Evolutionary conservation across 2,797 vertebrate species (phyloP).

Genomic region (Sebastiscus albofasciatus): DNA sequence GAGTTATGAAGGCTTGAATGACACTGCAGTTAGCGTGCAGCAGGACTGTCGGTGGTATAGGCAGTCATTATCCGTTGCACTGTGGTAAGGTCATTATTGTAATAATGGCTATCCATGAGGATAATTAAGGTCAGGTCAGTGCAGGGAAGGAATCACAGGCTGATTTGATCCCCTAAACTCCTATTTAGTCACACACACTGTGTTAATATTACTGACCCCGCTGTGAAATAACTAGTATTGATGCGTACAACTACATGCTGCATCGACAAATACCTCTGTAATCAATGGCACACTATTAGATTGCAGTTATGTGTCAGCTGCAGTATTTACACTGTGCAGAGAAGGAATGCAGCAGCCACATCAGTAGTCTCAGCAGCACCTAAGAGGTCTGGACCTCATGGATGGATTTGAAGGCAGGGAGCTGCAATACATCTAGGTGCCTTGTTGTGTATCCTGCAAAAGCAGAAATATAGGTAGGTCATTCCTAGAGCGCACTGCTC

Average conservation of each 20-base stretch:
- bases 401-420: slow-evolving; percentile 26
- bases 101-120: background rate
- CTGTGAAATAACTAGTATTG: slow-evolving; percentile 27
- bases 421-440: slow-evolving; percentile 7
- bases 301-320: slow-evolving; percentile 48
- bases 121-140: slow-evolving; percentile 11
- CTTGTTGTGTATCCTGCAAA: background rate
- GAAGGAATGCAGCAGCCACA: slow-evolving; percentile 36
- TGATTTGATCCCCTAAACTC: background rate
- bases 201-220: slow-evolving; percentile 11
- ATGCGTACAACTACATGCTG: slow-evolving; percentile 13
- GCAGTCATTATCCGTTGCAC: background rate
- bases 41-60: background rate
- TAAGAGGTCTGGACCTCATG: slow-evolving; percentile 10
- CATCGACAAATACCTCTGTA: slow-evolving; percentile 48
- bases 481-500: slow-evolving; percentile 35
- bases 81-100: background rate
- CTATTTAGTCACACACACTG: slow-evolving; percentile 2
- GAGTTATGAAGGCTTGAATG: slow-evolving; percentile 18
- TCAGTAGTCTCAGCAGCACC: slow-evolving; percentile 34
- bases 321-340: slow-evolving; percentile 25
- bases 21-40: background rate
- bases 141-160: background rate
- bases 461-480: slow-evolving; percentile 21
- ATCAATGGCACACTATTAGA: slow-evolving; percentile 40